phyloP scores from a whole-genome alignment of 1,140 invertebrate species.

The Brachystomella parvula region DNA sequence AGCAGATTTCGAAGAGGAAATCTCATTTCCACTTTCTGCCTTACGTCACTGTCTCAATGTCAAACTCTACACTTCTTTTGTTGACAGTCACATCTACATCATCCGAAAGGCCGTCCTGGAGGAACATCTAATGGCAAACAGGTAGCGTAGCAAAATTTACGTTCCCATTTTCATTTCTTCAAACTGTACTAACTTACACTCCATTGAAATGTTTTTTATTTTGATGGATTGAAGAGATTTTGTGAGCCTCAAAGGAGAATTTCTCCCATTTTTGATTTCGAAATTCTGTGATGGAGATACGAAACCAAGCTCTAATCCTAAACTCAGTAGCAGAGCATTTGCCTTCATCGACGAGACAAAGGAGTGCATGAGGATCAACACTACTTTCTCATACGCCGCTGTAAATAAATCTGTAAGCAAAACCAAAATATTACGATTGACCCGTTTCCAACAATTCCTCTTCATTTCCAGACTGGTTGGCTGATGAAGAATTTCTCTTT shows the following conservation, averaged over 20 bases:
- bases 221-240: too few species aligned
- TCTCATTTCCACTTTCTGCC: slow-evolving; percentile 42
- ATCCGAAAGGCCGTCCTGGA: slow-evolving; percentile 48
- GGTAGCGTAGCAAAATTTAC: too few species aligned
- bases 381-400: slow-evolving; percentile 18
- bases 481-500: slow-evolving; percentile 12
- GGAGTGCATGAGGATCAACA: slow-evolving; percentile 24
- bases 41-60: slow-evolving; percentile 46
- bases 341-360: slow-evolving; percentile 16
- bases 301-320: background rate
- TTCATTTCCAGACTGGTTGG: slow-evolving; percentile 28
- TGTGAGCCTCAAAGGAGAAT: slow-evolving; percentile 35
- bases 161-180: too few species aligned
- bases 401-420: slow-evolving; percentile 29
- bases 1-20: slow-evolving; percentile 47
- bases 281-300: slow-evolving; percentile 15
- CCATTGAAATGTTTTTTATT: slow-evolving; percentile 2
- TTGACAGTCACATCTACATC: slow-evolving; percentile 50
- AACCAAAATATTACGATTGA: background rate
- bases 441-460: background rate
- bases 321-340: slow-evolving; percentile 8
- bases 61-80: slow-evolving; percentile 44
- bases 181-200: background rate
- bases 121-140: slow-evolving; percentile 40
- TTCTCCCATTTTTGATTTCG: slow-evolving; percentile 28